phyloP scores from a whole-genome alignment of 2,888 invertebrate species.

The Harpalus rufipes region DNA sequence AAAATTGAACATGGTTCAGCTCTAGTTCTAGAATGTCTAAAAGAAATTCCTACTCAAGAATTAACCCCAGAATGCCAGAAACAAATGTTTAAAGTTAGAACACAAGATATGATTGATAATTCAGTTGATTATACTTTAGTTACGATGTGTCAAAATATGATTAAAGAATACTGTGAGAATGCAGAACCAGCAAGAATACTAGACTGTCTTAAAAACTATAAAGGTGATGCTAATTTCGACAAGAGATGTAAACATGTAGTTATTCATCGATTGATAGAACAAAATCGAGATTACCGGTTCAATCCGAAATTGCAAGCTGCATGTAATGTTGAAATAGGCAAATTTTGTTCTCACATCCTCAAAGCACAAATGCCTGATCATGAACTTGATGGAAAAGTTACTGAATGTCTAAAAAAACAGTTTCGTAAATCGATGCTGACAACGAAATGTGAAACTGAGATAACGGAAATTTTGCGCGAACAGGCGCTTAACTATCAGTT shows the following conservation, averaged over 20 bases:
- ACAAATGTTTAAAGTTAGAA: constrained; percentile 90
- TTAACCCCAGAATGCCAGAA: constrained; percentile 86
- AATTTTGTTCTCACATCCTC: constrained; percentile 78
- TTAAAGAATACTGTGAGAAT: constrained; percentile 89
- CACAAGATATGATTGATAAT: constrained; percentile 92
- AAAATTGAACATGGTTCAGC: constrained; percentile 84
- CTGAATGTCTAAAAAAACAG: constrained; percentile 90
- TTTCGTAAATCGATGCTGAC: constrained; percentile 88
- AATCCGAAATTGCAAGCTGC: constrained; percentile 90
- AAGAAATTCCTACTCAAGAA: constrained; percentile 80
- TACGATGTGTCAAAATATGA: constrained; percentile 91
- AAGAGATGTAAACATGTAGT: constrained; percentile 90
- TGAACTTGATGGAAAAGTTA: constrained; percentile 90
- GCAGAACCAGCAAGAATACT: constrained; percentile 85
- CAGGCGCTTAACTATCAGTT: constrained; percentile 94
- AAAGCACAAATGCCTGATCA: constrained; percentile 81
- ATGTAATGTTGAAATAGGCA: constrained; percentile 90
- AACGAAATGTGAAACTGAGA: constrained; percentile 88
- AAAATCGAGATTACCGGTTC: constrained; percentile 93
- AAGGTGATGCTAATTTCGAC: constrained; percentile 88
- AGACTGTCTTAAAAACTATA: constrained; percentile 88
- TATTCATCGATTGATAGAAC: constrained; percentile 93
- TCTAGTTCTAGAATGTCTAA: constrained; percentile 89
- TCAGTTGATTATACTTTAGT: constrained; percentile 92
- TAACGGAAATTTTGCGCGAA: constrained; percentile 89